A percentile compares a stretch with the other conserved stretches of the same genome.
Conservation (phyloP, 2,797 vertebrate species). For the Peromyscus nudipes region DNA sequence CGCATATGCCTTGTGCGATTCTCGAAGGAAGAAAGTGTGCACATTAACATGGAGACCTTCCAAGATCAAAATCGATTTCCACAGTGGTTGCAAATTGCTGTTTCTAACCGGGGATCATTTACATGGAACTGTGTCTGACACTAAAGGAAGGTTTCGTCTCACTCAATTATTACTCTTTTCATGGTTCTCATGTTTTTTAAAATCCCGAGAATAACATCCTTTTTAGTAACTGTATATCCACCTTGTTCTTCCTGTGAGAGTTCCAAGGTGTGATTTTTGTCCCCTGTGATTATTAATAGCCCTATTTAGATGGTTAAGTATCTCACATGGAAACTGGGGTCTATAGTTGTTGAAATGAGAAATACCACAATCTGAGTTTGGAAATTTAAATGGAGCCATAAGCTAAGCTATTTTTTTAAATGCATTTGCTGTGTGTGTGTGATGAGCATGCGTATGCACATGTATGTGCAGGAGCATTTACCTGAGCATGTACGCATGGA, state of each 20-base stretch:
- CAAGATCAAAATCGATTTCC: not conserved
- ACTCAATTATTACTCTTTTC: not conserved
- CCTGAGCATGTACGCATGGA: not conserved
- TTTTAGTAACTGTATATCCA: not conserved
- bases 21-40: not conserved
- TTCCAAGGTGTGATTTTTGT: not conserved
- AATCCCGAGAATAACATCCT: conserved; percentile 7
- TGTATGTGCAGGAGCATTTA: no score
- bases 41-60: not conserved
- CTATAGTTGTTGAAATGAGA: not conserved
- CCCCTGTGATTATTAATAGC: not conserved
- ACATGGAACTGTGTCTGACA: not conserved
- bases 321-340: not conserved
- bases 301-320: not conserved
- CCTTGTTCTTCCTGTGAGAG: not conserved
- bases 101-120: not conserved
- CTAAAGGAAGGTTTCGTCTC: not conserved
- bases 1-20: no score
- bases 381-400: not conserved
- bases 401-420: not conserved
- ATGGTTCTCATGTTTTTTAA: not conserved
- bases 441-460: not conserved
- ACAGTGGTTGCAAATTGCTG: not conserved
- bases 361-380: not conserved
- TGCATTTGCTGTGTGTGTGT: not conserved